Percentiles rank a stretch among this genome's conserved stretches.
Evolutionary conservation across 2,113 vertebrate genomes (phyloP).

Genomic region (Petrocephalus microphthalmus): DNA sequence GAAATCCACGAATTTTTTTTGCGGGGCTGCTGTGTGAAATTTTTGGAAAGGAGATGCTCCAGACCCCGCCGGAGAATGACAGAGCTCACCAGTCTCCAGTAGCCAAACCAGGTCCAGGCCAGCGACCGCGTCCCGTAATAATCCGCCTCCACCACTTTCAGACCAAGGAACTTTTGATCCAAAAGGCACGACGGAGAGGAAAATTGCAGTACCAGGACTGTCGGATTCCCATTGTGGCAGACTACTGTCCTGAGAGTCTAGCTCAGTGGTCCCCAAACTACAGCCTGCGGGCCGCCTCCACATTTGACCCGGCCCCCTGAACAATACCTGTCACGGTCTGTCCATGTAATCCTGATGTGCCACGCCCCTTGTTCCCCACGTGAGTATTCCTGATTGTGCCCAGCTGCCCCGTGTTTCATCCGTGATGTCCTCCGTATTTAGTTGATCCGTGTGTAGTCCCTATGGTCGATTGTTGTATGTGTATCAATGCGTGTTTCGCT

Average conservation of each 20-base stretch:
- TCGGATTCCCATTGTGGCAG: neutral
- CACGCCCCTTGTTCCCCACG: no score
- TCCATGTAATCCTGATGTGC: no score
- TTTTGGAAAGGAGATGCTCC: neutral
- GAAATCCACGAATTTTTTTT: neutral
- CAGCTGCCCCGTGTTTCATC: no score
- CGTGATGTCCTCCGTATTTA: no score
- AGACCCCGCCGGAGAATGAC: neutral
- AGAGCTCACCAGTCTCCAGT: neutral
- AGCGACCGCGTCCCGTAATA: neutral
- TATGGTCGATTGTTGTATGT: no score
- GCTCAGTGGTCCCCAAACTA: slow-evolving; percentile 1
- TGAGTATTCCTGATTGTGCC: no score
- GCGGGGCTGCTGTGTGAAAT: neutral
- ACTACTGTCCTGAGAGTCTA: neutral
- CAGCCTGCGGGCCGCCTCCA: neutral
- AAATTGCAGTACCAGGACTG: neutral
- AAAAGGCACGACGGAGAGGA: no score
- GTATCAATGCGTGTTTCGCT: no score
- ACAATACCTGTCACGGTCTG: no score
- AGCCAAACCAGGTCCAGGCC: neutral
- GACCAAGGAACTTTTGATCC: neutral
- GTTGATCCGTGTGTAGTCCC: no score
- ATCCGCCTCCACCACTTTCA: neutral
- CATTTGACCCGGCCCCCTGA: neutral